Evolutionary conservation across 2,797 vertebrate genomes (phyloP).

Genomic region (Dryobates pubescens): DNA sequence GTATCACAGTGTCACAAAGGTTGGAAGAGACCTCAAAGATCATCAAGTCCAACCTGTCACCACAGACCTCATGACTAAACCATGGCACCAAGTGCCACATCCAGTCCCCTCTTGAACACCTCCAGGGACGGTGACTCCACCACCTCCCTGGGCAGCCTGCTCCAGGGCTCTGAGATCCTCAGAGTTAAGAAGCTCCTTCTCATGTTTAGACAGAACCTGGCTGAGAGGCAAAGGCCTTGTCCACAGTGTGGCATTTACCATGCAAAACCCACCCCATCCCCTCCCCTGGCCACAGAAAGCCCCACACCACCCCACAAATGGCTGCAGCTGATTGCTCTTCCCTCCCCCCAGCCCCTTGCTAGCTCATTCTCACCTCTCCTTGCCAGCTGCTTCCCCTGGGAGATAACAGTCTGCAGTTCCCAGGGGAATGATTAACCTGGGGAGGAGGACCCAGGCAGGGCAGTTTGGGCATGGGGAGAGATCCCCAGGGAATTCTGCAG

Average conservation of each 20-base stretch:
- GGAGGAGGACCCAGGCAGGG: not conserved
- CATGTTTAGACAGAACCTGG: too few species aligned
- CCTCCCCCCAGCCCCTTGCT: not conserved
- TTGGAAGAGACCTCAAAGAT: too few species aligned
- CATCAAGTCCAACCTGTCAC: too few species aligned
- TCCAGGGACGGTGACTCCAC: too few species aligned
- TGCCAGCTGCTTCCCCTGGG: rapidly evolving
- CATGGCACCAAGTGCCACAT: too few species aligned
- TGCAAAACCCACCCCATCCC: not conserved
- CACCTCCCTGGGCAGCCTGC: too few species aligned
- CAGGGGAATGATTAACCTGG: not conserved
- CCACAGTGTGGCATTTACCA: rapidly evolving
- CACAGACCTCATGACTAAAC: too few species aligned
- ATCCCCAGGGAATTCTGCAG: rapidly evolving
- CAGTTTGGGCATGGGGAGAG: rapidly evolving
- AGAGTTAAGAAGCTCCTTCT: too few species aligned
- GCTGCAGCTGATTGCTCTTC: not conserved
- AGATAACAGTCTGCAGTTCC: not conserved
- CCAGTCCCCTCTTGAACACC: too few species aligned
- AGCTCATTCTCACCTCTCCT: not conserved
- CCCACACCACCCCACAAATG: not conserved
- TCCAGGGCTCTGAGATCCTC: too few species aligned
- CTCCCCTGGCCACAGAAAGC: not conserved
- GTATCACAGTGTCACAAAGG: too few species aligned
- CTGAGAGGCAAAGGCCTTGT: not conserved